Evolutionary conservation across 1,140 invertebrate species (phyloP), one percentile per base, ranked within the genome.

Genomic region (Gonioctena quinquepunctata): DNA sequence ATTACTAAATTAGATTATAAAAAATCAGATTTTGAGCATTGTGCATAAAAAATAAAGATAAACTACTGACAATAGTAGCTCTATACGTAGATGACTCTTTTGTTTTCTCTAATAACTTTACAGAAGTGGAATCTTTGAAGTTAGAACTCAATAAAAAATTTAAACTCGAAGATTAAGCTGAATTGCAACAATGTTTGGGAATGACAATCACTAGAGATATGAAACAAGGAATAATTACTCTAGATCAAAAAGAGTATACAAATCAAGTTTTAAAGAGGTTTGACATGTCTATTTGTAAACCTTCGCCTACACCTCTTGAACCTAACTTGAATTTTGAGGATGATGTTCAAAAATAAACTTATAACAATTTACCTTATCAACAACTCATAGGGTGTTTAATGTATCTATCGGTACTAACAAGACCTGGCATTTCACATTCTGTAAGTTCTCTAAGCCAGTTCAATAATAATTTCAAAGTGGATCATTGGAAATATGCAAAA

Each of bases 401-500:
- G 75, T 86, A 86, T 74, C 66, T 85, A 4, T 67, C 84, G 7
- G 77, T 82, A 3, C 64, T 76, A 2, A 85, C 84, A 2, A 71
- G 86, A 64, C 85, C 85, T 33, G 85, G 87, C 75, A 83, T 87
- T 42, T 69, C 83, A 2, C 86, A 76, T 76, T 74, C 82, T 26
- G 82, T 86, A 0, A 81, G 77, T 65, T 76, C 70, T 50, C 57
- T 82, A n/a, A 81, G 79, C 52, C 80, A 83, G 65, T 84, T 81
- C 71, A 82, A 80, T 54, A 80, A 77, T 22, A 62, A 27, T 54
- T 81, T 68, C 64, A 52, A 66, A 56, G 57, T 71, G 57, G 50
- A 26, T 23, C 84, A 86, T 74, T 84, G 81, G 79, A 72, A 66
- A 49, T 72, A 68, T 60, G 82, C 80, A 1, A 84, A 86, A 72